Evolutionary conservation across 2,113 vertebrate genomes (phyloP).

Genomic region (Menura novaehollandiae): DNA sequence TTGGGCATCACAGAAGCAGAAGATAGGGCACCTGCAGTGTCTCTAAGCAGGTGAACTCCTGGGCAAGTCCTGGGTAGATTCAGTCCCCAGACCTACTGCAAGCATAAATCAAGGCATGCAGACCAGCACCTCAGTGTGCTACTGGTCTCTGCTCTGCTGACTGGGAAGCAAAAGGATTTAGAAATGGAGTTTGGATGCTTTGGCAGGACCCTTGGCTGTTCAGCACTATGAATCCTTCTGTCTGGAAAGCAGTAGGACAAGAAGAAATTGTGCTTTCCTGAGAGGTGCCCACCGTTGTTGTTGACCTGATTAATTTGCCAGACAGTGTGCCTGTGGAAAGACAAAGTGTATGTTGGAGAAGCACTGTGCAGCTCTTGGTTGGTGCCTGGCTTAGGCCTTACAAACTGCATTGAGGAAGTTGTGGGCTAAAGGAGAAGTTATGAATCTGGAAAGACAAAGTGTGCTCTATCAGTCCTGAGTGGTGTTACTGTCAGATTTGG

Average conservation of each 20-base stretch:
- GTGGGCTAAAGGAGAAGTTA: not conserved
- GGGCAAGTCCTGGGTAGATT: not conserved
- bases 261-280: not conserved
- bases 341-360: not conserved
- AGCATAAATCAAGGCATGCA: not conserved
- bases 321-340: not conserved
- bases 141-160: not conserved
- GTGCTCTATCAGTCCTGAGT: not conserved
- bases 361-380: not conserved
- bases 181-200: not conserved
- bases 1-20: not conserved
- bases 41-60: accelerated
- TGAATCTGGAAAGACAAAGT: not conserved
- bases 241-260: not conserved
- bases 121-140: not conserved
- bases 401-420: not conserved
- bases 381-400: not conserved
- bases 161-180: not conserved
- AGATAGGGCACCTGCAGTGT: not conserved
- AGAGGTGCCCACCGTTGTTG: not conserved
- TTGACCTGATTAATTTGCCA: not conserved
- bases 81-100: not conserved
- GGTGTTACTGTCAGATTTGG: not conserved
- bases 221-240: not conserved
- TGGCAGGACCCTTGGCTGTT: not conserved